Conservation (phyloP, 2,888 invertebrate genomes). For the Phorcus lineatus region DNA sequence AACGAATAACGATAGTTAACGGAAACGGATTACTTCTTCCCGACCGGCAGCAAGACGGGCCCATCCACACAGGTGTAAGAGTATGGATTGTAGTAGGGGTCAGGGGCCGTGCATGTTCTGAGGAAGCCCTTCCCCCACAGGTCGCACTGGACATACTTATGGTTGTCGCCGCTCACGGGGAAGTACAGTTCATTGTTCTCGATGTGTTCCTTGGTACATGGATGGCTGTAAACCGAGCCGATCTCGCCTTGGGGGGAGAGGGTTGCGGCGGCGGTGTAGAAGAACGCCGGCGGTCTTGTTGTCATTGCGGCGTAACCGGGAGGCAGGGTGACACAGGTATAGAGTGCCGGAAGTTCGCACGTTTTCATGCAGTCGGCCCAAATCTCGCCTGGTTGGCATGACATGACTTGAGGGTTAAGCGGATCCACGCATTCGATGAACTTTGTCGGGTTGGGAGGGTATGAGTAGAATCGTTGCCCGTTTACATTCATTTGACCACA, state of each 20-base stretch:
- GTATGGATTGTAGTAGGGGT: constrained; percentile 58
- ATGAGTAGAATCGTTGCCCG: constrained; percentile 35
- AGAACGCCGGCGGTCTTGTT: background rate
- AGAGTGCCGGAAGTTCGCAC: constrained; percentile 37
- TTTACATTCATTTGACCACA: constrained; percentile 34
- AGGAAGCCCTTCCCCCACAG: constrained; percentile 43
- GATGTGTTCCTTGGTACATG: constrained; percentile 46
- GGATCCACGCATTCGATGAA: constrained; percentile 52
- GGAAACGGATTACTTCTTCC: no score
- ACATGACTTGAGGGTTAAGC: constrained; percentile 27
- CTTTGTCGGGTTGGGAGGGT: constrained; percentile 45
- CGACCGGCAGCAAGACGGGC: constrained; percentile 45
- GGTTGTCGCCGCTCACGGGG: constrained; percentile 39
- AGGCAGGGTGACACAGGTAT: background rate
- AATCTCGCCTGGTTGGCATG: background rate
- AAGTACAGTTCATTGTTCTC: constrained; percentile 37
- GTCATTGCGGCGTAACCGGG: constrained; percentile 15
- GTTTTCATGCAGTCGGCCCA: constrained; percentile 30
- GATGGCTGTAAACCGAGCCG: constrained; percentile 24
- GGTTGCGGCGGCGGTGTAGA: background rate
- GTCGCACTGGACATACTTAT: constrained; percentile 59
- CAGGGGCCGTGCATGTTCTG: constrained; percentile 46
- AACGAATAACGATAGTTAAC: no score
- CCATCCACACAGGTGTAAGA: constrained; percentile 70
- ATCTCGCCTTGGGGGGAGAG: constrained; percentile 6